Evolutionary conservation across 2,113 vertebrate genomes (phyloP), one percentile per base, ranked within the genome.

Genomic region (Jacana jacana): DNA sequence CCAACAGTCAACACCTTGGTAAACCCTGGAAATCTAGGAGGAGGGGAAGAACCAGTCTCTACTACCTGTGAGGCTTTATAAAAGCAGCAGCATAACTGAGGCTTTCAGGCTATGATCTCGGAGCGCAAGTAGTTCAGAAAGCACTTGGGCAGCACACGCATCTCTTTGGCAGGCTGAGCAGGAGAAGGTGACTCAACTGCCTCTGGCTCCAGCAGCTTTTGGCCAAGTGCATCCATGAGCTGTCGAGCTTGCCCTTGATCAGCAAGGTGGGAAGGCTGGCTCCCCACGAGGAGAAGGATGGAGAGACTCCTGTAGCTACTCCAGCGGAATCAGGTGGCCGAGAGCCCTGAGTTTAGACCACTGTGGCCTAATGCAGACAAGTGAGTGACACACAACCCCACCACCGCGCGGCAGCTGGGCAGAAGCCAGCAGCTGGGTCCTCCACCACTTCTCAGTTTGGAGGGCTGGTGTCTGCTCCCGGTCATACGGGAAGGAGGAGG

Each of bases 181-280:
- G 94, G 93, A 95, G 90, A 72, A 95, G 71, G 28, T 95, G 90
- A 96, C 93, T 93, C 91, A 97, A 96, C 95, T 97, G 97, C 94
- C 97, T 97, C 84, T 97, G 96, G 96, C 96, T 49, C 94, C 97
- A 98, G 96, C 97, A 97, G 97, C 97, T 98, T 97, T 97, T 66
- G 96, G 97, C 97, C 97, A 97, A 97, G 96, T 97, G 95, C 93
- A 97, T 96, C 95, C 95, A 81, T 23, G 78, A 97, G 95, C 81
- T 86, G 97, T 88, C 11, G 60, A 66, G 70, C 72, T 71, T 37
- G 55, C 86, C 88, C 90, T 86, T 71, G 84, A 91, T 93, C 90
- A 68, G 79, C 82, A 89, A 86, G 86, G 73, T 5, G 64, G 90
- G 81, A 91, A 96, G 79, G 81, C 93, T 97, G 97, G 87, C 92